These are phyloP conservation scores for Melanostoma mellinum DNA, from an alignment of 2,888 invertebrate genomes.

Conservation along the genomic window DNA sequence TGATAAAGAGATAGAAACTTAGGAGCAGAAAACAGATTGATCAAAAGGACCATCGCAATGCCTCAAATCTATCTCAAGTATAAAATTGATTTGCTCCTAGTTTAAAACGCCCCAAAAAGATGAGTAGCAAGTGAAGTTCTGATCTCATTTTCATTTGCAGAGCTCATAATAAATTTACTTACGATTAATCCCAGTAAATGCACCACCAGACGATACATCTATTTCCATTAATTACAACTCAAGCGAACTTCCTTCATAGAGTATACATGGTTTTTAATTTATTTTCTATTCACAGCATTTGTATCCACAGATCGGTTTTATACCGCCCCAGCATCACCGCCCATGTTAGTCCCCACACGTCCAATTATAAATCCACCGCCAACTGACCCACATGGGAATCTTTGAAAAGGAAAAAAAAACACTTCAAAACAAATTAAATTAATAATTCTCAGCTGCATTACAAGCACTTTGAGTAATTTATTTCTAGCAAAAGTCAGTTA, in stretches of 20 bases:
- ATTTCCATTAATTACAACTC: constrained; percentile 37
- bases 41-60: too few species aligned
- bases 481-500: constrained; percentile 17
- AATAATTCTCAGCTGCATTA: constrained; percentile 22
- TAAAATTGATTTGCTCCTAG: too few species aligned
- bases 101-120: too few species aligned
- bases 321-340: constrained; percentile 40
- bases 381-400: constrained; percentile 60
- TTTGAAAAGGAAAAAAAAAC: constrained; percentile 14
- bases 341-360: constrained; percentile 39
- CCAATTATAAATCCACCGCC: constrained; percentile 44
- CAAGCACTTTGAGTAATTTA: neutral
- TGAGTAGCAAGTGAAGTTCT: too few species aligned
- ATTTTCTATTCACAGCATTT: constrained; percentile 46
- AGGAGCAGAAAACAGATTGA: too few species aligned
- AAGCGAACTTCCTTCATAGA: constrained; percentile 41
- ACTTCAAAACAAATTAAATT: constrained; percentile 1
- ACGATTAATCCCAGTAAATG: too few species aligned
- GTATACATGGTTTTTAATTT: constrained; percentile 41
- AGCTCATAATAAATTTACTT: too few species aligned
- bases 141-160: too few species aligned
- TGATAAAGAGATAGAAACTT: too few species aligned
- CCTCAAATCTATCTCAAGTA: too few species aligned
- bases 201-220: neutral
- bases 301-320: neutral